Evolutionary conservation across 1,140 invertebrate genomes (phyloP).

Genomic region (Fopius arisanus): DNA sequence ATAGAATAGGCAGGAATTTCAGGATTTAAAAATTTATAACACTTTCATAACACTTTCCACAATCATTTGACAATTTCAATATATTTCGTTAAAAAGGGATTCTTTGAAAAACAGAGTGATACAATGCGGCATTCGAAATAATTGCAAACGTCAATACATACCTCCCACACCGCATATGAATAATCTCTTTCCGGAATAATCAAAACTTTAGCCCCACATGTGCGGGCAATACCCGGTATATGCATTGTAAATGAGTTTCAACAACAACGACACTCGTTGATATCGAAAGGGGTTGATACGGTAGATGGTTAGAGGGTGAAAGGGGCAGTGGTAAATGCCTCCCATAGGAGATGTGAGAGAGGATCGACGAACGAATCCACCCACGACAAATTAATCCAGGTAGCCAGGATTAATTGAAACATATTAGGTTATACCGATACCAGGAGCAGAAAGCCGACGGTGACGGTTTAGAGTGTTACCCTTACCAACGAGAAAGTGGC

Average conservation of each 20-base stretch:
- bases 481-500: constrained; percentile 23
- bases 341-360: neutral
- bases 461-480: constrained; percentile 37
- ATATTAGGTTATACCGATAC: constrained; percentile 38
- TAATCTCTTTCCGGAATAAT: neutral
- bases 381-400: constrained; percentile 52
- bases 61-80: too few relatives aligned
- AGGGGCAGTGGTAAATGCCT: neutral
- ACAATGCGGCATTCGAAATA: neutral
- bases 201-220: neutral
- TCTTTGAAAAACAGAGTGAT: too few relatives aligned
- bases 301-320: neutral
- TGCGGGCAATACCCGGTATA: neutral
- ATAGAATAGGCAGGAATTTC: too few relatives aligned
- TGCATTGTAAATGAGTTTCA: constrained; percentile 10
- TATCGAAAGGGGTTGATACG: neutral
- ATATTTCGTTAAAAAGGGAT: too few relatives aligned
- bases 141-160: neutral
- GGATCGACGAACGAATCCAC: constrained; percentile 3
- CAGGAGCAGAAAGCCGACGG: constrained; percentile 25
- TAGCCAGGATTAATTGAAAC: constrained; percentile 54
- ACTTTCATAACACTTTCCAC: too few relatives aligned
- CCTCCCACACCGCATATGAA: neutral
- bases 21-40: too few relatives aligned
- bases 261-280: neutral